These are phyloP conservation scores for Micrastur ruficollis DNA, from an alignment of 2,797 vertebrate genomes.

Conservation along the genomic window DNA sequence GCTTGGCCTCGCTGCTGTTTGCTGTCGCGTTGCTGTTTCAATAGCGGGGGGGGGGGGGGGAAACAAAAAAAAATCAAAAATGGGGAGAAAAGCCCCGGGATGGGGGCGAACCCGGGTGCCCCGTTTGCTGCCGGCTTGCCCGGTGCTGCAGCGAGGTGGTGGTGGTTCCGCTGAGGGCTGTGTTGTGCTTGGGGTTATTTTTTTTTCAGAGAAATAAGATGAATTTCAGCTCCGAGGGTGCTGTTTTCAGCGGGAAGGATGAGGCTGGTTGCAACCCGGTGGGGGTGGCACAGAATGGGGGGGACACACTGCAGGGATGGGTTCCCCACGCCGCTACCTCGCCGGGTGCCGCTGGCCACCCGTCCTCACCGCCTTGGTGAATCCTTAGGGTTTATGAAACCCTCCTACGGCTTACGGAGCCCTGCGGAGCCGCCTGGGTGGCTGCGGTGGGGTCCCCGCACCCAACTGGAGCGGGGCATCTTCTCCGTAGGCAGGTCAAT, in stretches of 20 bases:
- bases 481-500: background rate
- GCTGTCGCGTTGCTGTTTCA: background rate
- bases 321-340: background rate
- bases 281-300: background rate
- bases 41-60: background rate
- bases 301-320: background rate
- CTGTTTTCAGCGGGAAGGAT: background rate
- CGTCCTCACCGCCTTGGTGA: accelerated
- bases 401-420: background rate
- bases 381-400: background rate
- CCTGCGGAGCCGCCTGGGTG: background rate
- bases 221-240: background rate
- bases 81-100: background rate
- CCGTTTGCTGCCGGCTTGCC: background rate
- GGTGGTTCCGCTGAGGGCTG: background rate
- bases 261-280: background rate
- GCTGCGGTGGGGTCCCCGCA: background rate
- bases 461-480: background rate
- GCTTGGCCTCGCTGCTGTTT: background rate
- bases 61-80: background rate
- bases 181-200: background rate
- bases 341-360: background rate
- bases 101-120: background rate
- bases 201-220: background rate
- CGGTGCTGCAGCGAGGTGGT: accelerated